These are phyloP conservation scores for Allacma fusca DNA, from an alignment of 2,888 invertebrate genomes.

Conservation along the genomic window DNA sequence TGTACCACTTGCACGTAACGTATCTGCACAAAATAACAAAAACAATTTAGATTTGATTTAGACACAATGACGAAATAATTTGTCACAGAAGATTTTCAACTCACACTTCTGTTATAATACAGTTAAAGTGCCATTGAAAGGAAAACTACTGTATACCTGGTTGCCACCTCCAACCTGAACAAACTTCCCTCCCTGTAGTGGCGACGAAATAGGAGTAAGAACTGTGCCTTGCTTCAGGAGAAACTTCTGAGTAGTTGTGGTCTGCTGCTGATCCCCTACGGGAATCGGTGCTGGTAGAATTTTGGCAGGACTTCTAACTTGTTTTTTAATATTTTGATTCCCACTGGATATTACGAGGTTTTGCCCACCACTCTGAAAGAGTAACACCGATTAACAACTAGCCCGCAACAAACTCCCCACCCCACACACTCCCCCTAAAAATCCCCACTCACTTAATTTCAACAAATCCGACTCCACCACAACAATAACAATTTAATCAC, in stretches of 20 bases:
- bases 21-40: slow-evolving; percentile 63
- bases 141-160: too few species aligned
- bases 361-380: not conserved
- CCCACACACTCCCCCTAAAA: not conserved
- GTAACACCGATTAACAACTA: not conserved
- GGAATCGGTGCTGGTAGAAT: slow-evolving; percentile 72
- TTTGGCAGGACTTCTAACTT: slow-evolving; percentile 75
- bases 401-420: not conserved
- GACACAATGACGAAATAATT: not conserved
- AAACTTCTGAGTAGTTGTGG: slow-evolving; percentile 67
- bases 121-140: too few species aligned
- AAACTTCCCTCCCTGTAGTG: slow-evolving; percentile 53
- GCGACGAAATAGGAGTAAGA: slow-evolving; percentile 51
- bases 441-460: not conserved
- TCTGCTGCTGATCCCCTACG: slow-evolving; percentile 59
- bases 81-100: too few species aligned
- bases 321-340: slow-evolving; percentile 64
- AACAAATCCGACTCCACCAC: not conserved
- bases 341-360: slow-evolving; percentile 19
- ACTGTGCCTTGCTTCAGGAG: slow-evolving; percentile 65
- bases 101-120: too few species aligned
- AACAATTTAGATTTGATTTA: not conserved
- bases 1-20: slow-evolving; percentile 76
- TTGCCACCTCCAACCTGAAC: slow-evolving; percentile 49
- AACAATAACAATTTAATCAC: not conserved